Evolutionary conservation across 1,140 invertebrate genomes (phyloP), one percentile per base, ranked within the genome.

Genomic region (Mercenaria mercenaria): DNA sequence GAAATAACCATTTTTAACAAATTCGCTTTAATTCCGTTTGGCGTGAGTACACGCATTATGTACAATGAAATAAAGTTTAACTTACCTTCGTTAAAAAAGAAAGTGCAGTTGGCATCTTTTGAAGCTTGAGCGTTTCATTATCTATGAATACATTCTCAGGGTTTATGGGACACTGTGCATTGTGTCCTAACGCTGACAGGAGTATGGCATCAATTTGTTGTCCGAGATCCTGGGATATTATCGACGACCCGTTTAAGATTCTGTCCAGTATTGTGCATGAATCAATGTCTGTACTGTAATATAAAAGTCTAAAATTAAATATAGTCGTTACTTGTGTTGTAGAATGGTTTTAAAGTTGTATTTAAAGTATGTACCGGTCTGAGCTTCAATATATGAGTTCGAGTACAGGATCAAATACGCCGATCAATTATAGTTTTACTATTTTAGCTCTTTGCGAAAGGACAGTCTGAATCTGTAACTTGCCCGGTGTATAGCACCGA

Each of bases 241-340:
- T 29, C 0, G 83, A 86, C 20, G 67, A 76, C 15, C 83, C 83
- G 39, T 76, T 86, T 2, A 50, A n/a, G n/a, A 86, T 76, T 1
- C 47, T 43, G 20, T 50, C 47, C 69, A 86, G 11, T 69, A 86
- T 59, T n/a, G 43, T 56, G 47, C 83, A 86, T 0, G 83, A 32
- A 61, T 86, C 83, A 39, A 86, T 86, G 50, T 86, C 76, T n/a
- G 56, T 13, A 34, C 83, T 86, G 47, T 10, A 74, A 86, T 41
- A 50, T 50, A 0, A 41, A 43, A 64, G 3, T 41, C 0, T 2
- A 39, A 1, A 37, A 76, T 80, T 52, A 26, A n/a, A n/a, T n/a
- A n/a, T n/a, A n/a, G n/a, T n/a, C n/a, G n/a, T n/a, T n/a, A n/a
- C n/a, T n/a, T n/a, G n/a, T n/a, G n/a, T n/a, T n/a, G n/a, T n/a